These are phyloP conservation scores for Cynopterus brachyotis DNA, from an alignment of 2,113 vertebrate species.

Conservation along the genomic window DNA sequence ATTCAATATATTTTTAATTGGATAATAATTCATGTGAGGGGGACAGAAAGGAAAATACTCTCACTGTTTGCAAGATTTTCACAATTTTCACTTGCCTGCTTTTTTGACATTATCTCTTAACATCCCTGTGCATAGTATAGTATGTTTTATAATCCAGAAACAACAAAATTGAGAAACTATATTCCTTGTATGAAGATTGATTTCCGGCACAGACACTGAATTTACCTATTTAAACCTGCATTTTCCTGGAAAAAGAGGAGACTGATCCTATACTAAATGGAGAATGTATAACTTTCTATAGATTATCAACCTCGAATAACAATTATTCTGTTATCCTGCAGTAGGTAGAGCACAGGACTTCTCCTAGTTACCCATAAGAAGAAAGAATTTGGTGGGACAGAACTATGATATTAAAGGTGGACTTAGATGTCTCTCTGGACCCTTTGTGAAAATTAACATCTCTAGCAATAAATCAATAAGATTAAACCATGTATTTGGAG, in stretches of 20 bases:
- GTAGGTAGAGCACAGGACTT: not conserved
- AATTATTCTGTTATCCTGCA: not conserved
- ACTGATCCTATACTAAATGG: not conserved
- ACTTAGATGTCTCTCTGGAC: not conserved
- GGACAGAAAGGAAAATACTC: not conserved
- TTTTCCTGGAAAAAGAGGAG: not conserved
- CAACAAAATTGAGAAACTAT: not conserved
- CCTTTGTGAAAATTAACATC: not conserved
- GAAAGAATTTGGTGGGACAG: not conserved
- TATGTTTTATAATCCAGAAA: not conserved
- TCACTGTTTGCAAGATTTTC: not conserved
- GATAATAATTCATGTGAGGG: not conserved
- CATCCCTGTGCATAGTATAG: rapidly evolving
- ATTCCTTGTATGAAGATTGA: not conserved
- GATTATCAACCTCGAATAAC: not conserved
- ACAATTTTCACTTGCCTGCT: not conserved
- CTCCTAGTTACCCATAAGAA: not conserved
- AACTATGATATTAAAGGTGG: not conserved
- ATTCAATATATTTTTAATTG: not conserved
- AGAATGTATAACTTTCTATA: not conserved
- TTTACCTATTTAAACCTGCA: not conserved
- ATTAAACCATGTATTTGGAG: not conserved
- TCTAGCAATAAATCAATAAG: not conserved
- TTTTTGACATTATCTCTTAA: not conserved
- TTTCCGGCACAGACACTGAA: not conserved